Conservation (phyloP, 1,140 invertebrate species). For the Elysia chlorotica region DNA sequence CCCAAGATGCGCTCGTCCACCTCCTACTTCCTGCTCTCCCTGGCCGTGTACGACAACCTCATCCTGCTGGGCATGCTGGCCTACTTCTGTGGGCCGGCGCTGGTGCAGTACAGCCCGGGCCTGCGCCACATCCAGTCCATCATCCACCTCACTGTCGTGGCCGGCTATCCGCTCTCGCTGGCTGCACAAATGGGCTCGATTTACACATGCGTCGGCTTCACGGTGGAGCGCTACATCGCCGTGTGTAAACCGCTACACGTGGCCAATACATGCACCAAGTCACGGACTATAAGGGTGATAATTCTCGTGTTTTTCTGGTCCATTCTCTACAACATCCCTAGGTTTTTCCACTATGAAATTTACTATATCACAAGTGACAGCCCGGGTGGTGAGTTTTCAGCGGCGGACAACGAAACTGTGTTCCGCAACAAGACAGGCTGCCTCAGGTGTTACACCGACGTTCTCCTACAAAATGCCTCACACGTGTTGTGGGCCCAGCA, state of each 20-base stretch:
- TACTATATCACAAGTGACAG: slow-evolving; percentile 20
- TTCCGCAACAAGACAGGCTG: not conserved
- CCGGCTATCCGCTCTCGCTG: slow-evolving; percentile 69
- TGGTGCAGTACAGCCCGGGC: slow-evolving; percentile 74
- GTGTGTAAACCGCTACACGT: slow-evolving; percentile 80
- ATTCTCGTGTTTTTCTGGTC: slow-evolving; percentile 70
- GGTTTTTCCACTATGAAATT: slow-evolving; percentile 70
- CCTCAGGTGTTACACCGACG: too few species aligned
- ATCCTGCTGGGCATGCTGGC: slow-evolving; percentile 74
- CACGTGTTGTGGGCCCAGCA: not conserved
- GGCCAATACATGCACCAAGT: slow-evolving; percentile 75
- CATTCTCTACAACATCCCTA: slow-evolving; percentile 71
- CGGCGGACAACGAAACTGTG: not conserved
- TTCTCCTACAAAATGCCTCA: too few species aligned
- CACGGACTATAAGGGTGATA: slow-evolving; percentile 68
- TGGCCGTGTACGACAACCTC: slow-evolving; percentile 55
- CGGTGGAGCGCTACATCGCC: slow-evolving; percentile 78
- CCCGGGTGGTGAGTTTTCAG: not conserved
- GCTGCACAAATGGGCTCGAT: slow-evolving; percentile 83
- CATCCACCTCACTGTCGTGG: slow-evolving; percentile 58
- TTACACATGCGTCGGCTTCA: slow-evolving; percentile 79
- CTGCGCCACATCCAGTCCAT: slow-evolving; percentile 71
- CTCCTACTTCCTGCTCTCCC: slow-evolving; percentile 55
- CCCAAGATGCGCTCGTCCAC: slow-evolving; percentile 57
- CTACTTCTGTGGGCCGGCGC: slow-evolving; percentile 73